Base-by-base conservation (phyloP, 2,888 invertebrate genomes). In the Drosophila colorata region DNA sequence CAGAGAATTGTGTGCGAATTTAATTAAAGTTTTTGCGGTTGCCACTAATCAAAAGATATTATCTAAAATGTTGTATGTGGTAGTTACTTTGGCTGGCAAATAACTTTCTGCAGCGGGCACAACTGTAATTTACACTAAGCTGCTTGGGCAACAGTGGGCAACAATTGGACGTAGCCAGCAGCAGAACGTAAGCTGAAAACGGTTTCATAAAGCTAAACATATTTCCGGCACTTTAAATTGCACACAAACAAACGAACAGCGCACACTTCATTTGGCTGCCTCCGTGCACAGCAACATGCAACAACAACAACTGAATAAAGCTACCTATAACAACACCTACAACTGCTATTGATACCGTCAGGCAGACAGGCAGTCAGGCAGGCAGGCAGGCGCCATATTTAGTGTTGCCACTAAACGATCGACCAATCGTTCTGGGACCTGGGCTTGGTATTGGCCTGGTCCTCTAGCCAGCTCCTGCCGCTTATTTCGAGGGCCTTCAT, bases 21-120 rank as follows among this genome's bases (percentile, higher is more conserved):
- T 86, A 86, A 86, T 86, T 86, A 86, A 86, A 86, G 85, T 86
- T 87, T 86, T 74, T 84, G 87, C 87, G 87, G 77, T 74, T 88
- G 80, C 84, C 87, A 88, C 88, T 85, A 88, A 88, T 87, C 85
- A 88, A 85, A 88, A 88, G 85, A 86, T 88, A 87, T 88, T 88
- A 85, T 88, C 88, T 88, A 59, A 67, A 76, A 71, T 74, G 66
- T 64, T 61, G 61, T 74, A 74, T 71, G 61, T 53, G 57, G 75
- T 52, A 70, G 57, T 61, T 71, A 63, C 68, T 77, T 74, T 77
- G 47, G 23, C 43, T 67, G 67, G 53, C 78, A 72, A 77, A 67
- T 68, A 74, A 74, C 68, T 74, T 77, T 77, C 18, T 59, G 49
- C 44, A 51, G 52, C 25, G 43, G 46, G 46, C 52, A 31, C 47